Conservation (phyloP, 2,113 vertebrate genomes). For the Corythornis vintsioides region DNA sequence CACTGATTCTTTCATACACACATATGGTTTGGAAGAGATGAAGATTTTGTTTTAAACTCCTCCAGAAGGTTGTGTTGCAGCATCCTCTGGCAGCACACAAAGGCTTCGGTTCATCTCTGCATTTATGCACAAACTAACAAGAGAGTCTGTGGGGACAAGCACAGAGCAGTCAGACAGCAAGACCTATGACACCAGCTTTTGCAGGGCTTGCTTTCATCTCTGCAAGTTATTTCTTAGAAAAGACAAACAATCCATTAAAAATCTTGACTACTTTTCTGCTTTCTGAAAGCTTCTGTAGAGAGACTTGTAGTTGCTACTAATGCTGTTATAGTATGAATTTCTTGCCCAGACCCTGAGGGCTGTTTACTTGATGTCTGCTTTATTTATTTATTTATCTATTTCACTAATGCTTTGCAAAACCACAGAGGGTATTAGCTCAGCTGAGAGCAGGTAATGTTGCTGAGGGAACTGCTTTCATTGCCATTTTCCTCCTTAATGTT, state of each 20-base stretch:
- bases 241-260: slow-evolving; percentile 66
- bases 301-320: slow-evolving; percentile 54
- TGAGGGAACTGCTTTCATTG: neutral
- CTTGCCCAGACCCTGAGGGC: slow-evolving; percentile 55
- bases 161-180: neutral
- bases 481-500: slow-evolving; percentile 25
- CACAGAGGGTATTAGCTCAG: neutral
- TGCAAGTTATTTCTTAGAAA: slow-evolving; percentile 60
- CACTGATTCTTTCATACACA: neutral
- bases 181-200: slow-evolving; percentile 43
- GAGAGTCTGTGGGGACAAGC: neutral
- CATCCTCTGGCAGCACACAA: neutral
- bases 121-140: neutral
- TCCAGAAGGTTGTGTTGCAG: neutral
- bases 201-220: slow-evolving; percentile 69
- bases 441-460: slow-evolving; percentile 30
- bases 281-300: slow-evolving; percentile 66
- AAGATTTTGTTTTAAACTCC: neutral
- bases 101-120: neutral
- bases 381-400: slow-evolving; percentile 43
- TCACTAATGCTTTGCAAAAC: slow-evolving; percentile 37
- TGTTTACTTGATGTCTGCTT: slow-evolving; percentile 46
- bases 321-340: slow-evolving; percentile 53
- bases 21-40: neutral
- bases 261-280: slow-evolving; percentile 64